Percentiles rank a stretch among this genome's conserved stretches.
Evolutionary conservation across 2,113 vertebrate species (phyloP).

Genomic region (Laticauda laticaudata): DNA sequence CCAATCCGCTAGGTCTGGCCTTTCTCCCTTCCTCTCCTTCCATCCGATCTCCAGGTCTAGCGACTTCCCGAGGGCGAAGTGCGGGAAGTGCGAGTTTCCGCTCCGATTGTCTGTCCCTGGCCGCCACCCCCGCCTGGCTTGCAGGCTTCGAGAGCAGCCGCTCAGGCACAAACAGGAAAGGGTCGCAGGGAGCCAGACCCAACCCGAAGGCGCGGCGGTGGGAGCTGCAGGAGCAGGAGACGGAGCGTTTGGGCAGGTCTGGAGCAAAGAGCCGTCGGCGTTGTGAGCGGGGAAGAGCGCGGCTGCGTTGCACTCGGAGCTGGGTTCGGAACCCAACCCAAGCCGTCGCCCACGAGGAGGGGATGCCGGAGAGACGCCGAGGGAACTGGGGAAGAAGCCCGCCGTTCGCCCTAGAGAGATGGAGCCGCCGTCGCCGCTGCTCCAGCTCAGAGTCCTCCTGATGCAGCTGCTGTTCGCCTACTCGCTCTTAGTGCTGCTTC

Average conservation of each 20-base stretch:
- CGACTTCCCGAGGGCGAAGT: conserved; percentile 69
- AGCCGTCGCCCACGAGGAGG: conserved; percentile 50
- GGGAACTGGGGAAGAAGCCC: conserved; percentile 59
- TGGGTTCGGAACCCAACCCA: conserved; percentile 33
- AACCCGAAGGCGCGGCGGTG: background rate
- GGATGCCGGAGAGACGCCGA: conserved; percentile 71
- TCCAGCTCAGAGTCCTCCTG: conserved; percentile 59
- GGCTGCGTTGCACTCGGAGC: background rate
- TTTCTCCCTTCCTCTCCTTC: conserved; percentile 54
- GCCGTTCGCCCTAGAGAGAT: conserved; percentile 64
- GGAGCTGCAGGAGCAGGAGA: background rate
- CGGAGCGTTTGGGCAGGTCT: background rate
- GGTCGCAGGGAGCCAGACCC: background rate
- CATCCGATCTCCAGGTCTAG: conserved; percentile 66
- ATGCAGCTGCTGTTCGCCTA: conserved; percentile 61
- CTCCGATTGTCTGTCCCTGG: conserved; percentile 51
- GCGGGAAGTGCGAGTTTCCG: conserved; percentile 81
- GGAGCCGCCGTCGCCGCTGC: conserved; percentile 54
- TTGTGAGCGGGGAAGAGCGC: background rate
- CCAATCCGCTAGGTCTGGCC: conserved; percentile 44
- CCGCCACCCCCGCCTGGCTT: conserved; percentile 37
- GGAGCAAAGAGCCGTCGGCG: background rate
- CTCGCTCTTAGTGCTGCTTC: conserved; percentile 55
- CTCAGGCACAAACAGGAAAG: background rate
- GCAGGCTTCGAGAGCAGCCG: conserved; percentile 31